These are phyloP conservation scores for Girardinus metallicus DNA, from an alignment of 2,797 vertebrate species.

Conservation along the genomic window DNA sequence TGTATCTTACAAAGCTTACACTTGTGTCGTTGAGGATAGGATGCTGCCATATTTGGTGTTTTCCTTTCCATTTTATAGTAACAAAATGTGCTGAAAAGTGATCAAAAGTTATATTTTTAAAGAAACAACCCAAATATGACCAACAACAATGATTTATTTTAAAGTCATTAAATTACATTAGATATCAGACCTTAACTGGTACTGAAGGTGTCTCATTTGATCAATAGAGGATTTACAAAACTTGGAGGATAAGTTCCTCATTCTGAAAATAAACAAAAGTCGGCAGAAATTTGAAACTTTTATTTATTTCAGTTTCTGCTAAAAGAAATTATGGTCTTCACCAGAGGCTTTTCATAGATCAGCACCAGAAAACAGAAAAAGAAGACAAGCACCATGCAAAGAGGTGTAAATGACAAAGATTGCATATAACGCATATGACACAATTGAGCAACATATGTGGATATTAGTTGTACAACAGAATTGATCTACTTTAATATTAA, in stretches of 20 bases:
- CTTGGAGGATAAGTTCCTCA: neutral
- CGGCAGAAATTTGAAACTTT: neutral
- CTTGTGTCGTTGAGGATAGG: neutral
- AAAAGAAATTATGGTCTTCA: neutral
- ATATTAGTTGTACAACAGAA: neutral
- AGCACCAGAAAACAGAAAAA: conserved; percentile 2
- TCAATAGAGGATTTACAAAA: neutral
- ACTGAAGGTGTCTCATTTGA: neutral
- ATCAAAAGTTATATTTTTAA: neutral
- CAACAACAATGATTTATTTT: neutral
- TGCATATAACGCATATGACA: neutral
- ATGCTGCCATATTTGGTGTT: neutral
- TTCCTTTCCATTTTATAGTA: neutral
- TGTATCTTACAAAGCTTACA: neutral
- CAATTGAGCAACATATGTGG: neutral
- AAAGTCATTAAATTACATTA: neutral
- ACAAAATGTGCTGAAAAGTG: neutral
- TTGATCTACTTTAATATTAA: neutral
- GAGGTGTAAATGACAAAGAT: neutral
- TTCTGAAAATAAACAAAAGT: neutral
- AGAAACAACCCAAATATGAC: neutral
- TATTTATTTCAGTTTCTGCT: neutral
- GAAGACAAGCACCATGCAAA: neutral
- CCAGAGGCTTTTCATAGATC: neutral
- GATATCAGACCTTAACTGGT: neutral